Conservation (phyloP, 2,888 invertebrate species). For the Torymus auratus region DNA sequence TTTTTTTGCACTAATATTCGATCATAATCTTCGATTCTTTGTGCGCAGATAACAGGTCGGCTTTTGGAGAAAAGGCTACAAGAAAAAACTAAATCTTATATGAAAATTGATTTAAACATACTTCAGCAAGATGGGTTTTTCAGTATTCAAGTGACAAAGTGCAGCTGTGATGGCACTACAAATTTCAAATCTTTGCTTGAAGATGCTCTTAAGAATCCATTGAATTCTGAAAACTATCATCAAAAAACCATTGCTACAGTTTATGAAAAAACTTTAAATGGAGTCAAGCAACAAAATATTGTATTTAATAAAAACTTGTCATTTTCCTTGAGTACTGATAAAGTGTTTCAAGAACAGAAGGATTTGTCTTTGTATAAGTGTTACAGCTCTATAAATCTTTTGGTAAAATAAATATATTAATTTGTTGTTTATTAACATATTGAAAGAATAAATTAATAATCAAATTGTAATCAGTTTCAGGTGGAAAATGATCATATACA, state of each 20-base stretch:
- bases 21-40: not conserved
- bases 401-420: constrained; percentile 16
- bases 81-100: constrained; percentile 10
- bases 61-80: constrained; percentile 32
- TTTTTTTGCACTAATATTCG: not conserved
- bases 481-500: constrained; percentile 50
- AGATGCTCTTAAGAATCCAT: not conserved
- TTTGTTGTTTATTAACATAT: not conserved
- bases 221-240: not conserved
- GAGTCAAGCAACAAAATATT: constrained; percentile 3
- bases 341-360: not conserved
- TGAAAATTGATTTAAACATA: constrained; percentile 45
- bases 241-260: constrained; percentile 27
- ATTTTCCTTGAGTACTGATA: not conserved
- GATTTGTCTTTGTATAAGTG: constrained; percentile 33
- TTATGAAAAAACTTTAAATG: constrained; percentile 19
- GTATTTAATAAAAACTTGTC: constrained; percentile 23
- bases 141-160: constrained; percentile 47
- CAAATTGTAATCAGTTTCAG: constrained; percentile 60
- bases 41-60: constrained; percentile 26
- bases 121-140: constrained; percentile 27
- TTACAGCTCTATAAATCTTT: constrained; percentile 37
- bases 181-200: constrained; percentile 38
- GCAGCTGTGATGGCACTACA: not conserved
- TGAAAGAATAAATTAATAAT: not conserved